Conservation (phyloP, 2,113 vertebrate genomes). For the Ptilonorhynchus violaceus region DNA sequence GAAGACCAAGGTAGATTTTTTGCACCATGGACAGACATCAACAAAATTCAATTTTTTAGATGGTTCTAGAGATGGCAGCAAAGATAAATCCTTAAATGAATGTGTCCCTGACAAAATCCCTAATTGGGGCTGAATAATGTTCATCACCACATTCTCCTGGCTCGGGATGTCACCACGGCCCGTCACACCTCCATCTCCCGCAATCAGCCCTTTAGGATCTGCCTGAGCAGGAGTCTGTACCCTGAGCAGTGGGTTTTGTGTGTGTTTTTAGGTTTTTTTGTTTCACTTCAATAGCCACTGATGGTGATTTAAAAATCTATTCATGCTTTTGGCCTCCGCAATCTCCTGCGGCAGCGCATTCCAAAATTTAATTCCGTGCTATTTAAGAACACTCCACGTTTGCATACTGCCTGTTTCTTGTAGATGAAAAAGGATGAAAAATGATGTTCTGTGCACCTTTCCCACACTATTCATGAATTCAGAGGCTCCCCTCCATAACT, state of each 20-base stretch:
- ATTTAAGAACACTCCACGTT: neutral
- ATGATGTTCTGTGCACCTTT: neutral
- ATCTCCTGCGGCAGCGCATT: neutral
- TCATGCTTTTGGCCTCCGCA: neutral
- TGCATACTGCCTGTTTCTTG: neutral
- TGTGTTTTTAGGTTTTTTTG: neutral
- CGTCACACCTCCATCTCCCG: neutral
- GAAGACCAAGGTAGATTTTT: neutral
- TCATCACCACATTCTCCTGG: neutral
- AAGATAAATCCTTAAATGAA: neutral
- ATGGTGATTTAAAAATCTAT: neutral
- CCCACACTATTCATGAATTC: neutral
- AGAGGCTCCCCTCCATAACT: neutral
- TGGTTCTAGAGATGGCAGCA: neutral
- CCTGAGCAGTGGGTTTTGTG: neutral
- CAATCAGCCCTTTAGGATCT: neutral
- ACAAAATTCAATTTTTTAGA: neutral
- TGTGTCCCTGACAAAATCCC: neutral
- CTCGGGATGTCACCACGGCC: neutral
- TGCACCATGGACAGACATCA: neutral
- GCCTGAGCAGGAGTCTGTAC: neutral
- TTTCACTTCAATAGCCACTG: conserved; percentile 10
- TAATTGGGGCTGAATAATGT: neutral
- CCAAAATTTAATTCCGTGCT: neutral
- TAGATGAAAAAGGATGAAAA: neutral